Conservation (phyloP, 2,113 vertebrate species). For the Rhinogobius similis region DNA sequence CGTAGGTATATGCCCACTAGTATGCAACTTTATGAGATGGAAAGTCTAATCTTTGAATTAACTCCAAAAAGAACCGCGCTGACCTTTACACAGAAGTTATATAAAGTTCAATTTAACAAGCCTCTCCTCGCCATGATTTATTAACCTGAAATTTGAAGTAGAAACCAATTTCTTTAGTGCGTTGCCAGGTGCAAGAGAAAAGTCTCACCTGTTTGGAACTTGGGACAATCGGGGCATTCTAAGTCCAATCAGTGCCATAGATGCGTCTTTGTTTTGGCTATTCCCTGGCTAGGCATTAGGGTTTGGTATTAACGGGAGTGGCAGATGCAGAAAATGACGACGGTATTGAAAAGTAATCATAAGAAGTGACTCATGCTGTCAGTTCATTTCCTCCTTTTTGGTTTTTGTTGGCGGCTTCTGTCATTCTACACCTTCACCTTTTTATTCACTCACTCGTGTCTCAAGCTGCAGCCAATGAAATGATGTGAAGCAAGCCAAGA, state of each 20-base stretch:
- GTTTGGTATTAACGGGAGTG: slow-evolving; percentile 38
- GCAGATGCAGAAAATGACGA: slow-evolving; percentile 48
- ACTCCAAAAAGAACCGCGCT: slow-evolving; percentile 67
- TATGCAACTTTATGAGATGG: slow-evolving; percentile 60
- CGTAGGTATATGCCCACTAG: slow-evolving; percentile 20
- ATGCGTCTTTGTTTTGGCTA: slow-evolving; percentile 29
- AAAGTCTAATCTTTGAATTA: slow-evolving; percentile 80
- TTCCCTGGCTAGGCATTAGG: slow-evolving; percentile 34
- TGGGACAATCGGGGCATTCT: no score
- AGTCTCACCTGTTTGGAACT: slow-evolving; percentile 50
- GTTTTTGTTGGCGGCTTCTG: slow-evolving; percentile 56
- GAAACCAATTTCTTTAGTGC: slow-evolving; percentile 55
- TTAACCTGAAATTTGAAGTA: slow-evolving; percentile 68
- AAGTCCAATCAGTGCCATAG: slow-evolving; percentile 24
- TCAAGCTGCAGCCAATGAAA: background rate
- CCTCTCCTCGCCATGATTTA: slow-evolving; percentile 71
- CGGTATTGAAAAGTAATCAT: slow-evolving; percentile 65
- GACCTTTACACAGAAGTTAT: slow-evolving; percentile 80
- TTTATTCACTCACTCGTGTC: slow-evolving; percentile 22
- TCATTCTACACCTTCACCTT: slow-evolving; percentile 50
- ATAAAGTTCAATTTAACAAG: slow-evolving; percentile 79
- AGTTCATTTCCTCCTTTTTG: slow-evolving; percentile 51
- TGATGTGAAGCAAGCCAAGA: background rate
- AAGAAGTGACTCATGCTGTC: slow-evolving; percentile 59
- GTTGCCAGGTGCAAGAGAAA: slow-evolving; percentile 37